Percentiles rank a stretch among this genome's conserved stretches.
Evolutionary conservation across 2,113 vertebrate genomes (phyloP).

Genomic region (Furnarius figulus): DNA sequence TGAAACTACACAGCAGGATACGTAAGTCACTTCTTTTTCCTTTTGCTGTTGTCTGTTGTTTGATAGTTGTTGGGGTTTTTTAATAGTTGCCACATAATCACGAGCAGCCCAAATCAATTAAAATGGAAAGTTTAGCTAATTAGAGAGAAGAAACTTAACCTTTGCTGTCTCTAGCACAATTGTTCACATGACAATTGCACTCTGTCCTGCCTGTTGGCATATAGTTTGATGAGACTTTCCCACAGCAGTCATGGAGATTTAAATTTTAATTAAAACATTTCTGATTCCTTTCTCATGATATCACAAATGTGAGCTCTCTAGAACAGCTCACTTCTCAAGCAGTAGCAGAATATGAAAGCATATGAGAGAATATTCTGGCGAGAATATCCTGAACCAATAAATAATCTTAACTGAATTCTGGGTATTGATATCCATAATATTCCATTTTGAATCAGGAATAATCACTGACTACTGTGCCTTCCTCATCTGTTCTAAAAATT

Average conservation of each 20-base stretch:
- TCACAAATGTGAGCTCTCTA: background rate
- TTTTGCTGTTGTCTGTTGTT: background rate
- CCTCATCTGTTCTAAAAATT: background rate
- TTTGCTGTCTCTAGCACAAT: background rate
- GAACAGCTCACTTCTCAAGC: background rate
- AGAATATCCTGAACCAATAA: background rate
- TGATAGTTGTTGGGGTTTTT: background rate
- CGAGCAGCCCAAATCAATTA: background rate
- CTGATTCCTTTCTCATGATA: background rate
- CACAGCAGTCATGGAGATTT: background rate
- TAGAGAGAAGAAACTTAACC: background rate
- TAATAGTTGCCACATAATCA: background rate
- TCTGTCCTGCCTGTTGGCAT: background rate
- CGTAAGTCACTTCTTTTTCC: background rate
- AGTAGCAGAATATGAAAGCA: background rate
- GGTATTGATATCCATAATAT: background rate
- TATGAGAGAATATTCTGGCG: background rate
- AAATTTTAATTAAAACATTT: background rate
- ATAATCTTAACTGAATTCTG: background rate
- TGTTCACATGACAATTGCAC: background rate
- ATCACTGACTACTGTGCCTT: background rate
- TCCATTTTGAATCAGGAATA: background rate
- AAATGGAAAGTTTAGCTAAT: background rate
- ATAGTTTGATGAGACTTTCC: background rate
- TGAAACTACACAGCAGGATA: background rate